Base-by-base conservation (phyloP, 1,140 invertebrate genomes). In the Wiebesia pumilae region DNA sequence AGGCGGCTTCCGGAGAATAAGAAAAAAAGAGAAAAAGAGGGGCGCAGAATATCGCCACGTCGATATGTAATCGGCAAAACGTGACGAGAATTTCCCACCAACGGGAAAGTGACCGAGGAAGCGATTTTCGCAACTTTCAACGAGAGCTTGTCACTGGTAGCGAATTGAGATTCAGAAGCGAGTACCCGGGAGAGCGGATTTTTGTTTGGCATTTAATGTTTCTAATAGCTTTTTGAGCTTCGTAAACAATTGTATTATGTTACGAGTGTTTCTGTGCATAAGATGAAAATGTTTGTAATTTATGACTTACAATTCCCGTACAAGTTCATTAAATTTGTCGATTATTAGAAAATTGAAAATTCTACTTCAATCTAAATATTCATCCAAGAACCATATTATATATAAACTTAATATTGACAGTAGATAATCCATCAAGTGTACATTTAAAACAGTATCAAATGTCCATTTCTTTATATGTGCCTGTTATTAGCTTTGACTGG, bases 1-100 rank as follows among this genome's bases (percentile, higher is more conserved):
- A 47, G 30, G n/a, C 3, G 51, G 51, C 54, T 81, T 79, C 77
- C 51, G 78, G 54, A 27, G 30, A 67, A 2, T 6, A 24, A 35
- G 58, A 67, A 19, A 62, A 33, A 33, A 27, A 30, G 40, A 27
- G 77, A 47, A 27, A 58, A 16, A 79, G 47, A 58, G n/a, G 21
- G 47, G 38, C 30, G 2, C 47, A 12, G 38, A 81, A 87, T 86
- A 89, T 83, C 71, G 10, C 33, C 47, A 35, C 69, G 81, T 43
- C 67, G 69, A 81, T 77, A 77, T 75, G 89, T 91, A 91, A 91
- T 91, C 88, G 89, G 78, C 71, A 38, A 85, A 87, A 89, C 90
- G 89, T 90, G 88, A 89, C 62, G 83, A 30, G 90, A 90, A 91
- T 90, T 54, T 69, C 71, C 83, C 78, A 54, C 73, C 33, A 30